A percentile compares a stretch with the other conserved stretches of the same genome.
These are phyloP conservation scores for Hirundo rustica DNA, from an alignment of 2,797 vertebrate genomes.

Conservation along the genomic window DNA sequence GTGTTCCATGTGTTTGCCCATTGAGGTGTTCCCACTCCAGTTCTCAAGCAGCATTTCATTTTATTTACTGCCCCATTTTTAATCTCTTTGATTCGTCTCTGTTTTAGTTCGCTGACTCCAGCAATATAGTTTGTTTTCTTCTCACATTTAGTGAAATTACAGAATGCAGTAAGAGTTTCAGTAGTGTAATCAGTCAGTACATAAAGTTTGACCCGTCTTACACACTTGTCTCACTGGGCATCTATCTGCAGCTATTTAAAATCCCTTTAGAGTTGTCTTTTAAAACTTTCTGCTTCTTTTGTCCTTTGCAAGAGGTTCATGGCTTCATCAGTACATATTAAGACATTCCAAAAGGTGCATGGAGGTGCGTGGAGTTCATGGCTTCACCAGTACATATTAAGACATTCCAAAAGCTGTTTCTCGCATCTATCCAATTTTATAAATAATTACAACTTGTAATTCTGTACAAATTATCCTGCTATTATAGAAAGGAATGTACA, in stretches of 20 bases:
- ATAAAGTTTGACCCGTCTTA: background rate
- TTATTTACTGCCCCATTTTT: background rate
- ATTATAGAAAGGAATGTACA: background rate
- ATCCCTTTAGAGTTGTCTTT: background rate
- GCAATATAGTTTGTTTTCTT: background rate
- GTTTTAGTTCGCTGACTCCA: background rate
- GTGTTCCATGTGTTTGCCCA: background rate
- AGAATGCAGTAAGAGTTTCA: background rate
- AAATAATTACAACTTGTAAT: background rate
- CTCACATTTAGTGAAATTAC: background rate
- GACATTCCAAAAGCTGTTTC: background rate
- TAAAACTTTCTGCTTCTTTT: background rate
- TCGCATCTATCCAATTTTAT: background rate
- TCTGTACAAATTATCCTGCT: background rate
- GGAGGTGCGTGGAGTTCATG: background rate
- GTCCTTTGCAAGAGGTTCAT: background rate
- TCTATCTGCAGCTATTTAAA: background rate
- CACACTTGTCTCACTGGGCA: background rate
- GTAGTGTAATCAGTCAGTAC: background rate
- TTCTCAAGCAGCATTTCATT: background rate
- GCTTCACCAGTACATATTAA: background rate
- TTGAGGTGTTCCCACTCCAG: background rate
- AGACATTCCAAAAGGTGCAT: background rate
- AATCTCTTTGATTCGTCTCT: background rate
- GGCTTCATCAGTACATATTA: background rate